Evolutionary conservation across 2,888 invertebrate species (phyloP), one percentile per base, ranked within the genome.

Genomic region (Drosophila mimica): DNA sequence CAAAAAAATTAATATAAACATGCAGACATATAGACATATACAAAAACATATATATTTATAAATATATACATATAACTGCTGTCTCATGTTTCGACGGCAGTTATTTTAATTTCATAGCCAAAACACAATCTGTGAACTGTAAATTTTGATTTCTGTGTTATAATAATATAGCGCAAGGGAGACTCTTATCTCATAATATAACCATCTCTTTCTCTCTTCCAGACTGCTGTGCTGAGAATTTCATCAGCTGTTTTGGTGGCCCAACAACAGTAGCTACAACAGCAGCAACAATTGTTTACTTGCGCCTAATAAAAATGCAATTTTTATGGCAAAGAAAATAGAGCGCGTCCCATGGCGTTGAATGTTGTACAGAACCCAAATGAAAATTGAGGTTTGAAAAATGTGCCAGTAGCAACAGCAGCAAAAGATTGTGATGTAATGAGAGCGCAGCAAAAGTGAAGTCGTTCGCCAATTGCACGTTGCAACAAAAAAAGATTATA

Each of bases 61-160:
- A 20, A 49, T n/a, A 34, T 58, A 13, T n/a, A 40, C 17, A 34
- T 13, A 46, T 53, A 73, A 66, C 9, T 87, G 85, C 79, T 57
- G 38, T 48, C 60, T 84, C 89, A 83, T 83, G 54, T 74, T 83
- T 54, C 71, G 70, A 57, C 31, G 46, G 43, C 52, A 75, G 28
- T 52, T 80, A 64, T 90, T 88, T 89, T 81, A 73, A 90, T 86
- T 90, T 89, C 87, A 89, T 73, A 83, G 86, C 80, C 69, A 79
- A 79, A 84, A 79, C 73, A 89, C 70, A 85, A 65, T 64, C 54
- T 56, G 60, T 64, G 48, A 57, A 60, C 34, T 73, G 30, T 51
- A 52, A 58, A 66, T 59, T 46, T 58, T 25, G 46, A 38, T 63
- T 48, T 48, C 38, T 38, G 15, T 60, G 36, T 34, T 72, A 59